Evolutionary conservation across 2,113 vertebrate genomes (phyloP).

Genomic region (Motacilla tschutschensis): DNA sequence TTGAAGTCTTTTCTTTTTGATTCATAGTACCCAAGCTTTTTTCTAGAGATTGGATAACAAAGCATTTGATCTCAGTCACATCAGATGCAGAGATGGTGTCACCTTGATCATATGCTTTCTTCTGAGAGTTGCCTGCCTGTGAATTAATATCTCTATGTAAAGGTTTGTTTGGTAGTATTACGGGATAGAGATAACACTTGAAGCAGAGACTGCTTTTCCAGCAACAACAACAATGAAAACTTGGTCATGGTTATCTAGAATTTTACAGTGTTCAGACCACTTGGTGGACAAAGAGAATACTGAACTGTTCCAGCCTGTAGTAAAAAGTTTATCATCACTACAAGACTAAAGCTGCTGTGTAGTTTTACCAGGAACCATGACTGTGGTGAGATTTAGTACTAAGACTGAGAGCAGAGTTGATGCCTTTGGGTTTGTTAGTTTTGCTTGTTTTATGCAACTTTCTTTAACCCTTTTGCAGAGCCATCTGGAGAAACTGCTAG

Average conservation of each 20-base stretch:
- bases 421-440: constrained; percentile 11
- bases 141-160: not conserved
- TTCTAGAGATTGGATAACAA: not conserved
- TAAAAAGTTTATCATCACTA: not conserved
- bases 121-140: not conserved
- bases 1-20: not conserved
- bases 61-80: not conserved
- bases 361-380: constrained; percentile 4
- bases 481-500: not conserved
- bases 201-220: not conserved
- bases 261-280: not conserved
- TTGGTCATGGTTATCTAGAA: not conserved
- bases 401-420: not conserved
- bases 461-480: not conserved
- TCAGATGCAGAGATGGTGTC: not conserved
- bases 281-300: not conserved
- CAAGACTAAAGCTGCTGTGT: not conserved
- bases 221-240: not conserved
- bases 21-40: not conserved
- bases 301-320: not conserved
- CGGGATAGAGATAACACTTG: not conserved
- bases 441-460: not conserved
- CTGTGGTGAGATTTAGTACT: not conserved
- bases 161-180: not conserved
- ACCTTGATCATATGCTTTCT: not conserved